phyloP scores from a whole-genome alignment of 92 coral and sea anemone genomes.

The Epizoanthus stellaris region DNA sequence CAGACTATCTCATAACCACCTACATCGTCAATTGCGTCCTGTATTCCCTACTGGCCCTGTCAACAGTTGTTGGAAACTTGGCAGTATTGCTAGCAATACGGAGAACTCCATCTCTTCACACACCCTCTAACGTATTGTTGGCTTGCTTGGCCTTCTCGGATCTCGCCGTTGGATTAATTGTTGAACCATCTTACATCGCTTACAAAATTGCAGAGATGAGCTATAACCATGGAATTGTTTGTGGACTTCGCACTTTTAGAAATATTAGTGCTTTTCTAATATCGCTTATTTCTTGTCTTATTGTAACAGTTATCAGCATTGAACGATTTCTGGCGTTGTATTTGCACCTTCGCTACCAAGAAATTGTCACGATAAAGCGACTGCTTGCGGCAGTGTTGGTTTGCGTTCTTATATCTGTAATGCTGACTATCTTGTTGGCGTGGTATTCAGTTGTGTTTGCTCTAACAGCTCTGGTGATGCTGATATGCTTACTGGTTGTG shows the following conservation, averaged over 20 bases:
- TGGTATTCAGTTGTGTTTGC: not conserved
- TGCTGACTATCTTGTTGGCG: not conserved
- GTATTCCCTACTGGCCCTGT: too few relatives aligned
- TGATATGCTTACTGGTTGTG: not conserved
- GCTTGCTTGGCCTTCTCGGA: not conserved
- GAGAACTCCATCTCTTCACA: too few relatives aligned
- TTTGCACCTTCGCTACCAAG: not conserved
- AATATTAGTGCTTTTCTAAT: not conserved
- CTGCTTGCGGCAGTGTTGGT: not conserved
- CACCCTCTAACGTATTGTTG: not conserved
- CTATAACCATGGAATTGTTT: not conserved
- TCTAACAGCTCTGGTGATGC: not conserved
- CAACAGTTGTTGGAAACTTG: too few relatives aligned
- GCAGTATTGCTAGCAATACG: too few relatives aligned
- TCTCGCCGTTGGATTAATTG: not conserved
- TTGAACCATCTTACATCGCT: constrained; percentile 3
- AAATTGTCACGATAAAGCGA: not conserved
- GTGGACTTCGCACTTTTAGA: not conserved
- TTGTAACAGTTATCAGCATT: not conserved
- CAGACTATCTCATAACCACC: not conserved
- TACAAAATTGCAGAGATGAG: constrained; percentile 5
- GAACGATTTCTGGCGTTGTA: not conserved
- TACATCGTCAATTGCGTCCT: not conserved
- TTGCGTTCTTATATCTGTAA: not conserved
- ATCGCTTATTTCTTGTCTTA: not conserved